phyloP scores from a whole-genome alignment of 2,888 invertebrate species.

The Lithosia quadra region DNA sequence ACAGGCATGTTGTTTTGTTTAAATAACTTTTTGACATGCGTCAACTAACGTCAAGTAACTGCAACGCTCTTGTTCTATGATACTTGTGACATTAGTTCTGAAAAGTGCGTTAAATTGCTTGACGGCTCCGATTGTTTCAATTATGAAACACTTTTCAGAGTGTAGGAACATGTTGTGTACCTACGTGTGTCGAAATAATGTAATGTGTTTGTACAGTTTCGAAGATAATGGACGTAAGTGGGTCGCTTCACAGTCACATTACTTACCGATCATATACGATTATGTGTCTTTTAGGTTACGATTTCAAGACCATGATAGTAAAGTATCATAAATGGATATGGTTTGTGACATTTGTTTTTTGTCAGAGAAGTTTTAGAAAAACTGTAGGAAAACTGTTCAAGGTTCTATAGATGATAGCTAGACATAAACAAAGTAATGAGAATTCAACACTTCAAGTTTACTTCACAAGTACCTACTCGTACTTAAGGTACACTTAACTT shows the following conservation, averaged over 20 bases:
- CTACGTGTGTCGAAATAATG: neutral
- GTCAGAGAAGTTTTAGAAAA: neutral
- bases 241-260: conserved; percentile 13
- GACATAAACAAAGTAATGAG: too few relatives aligned
- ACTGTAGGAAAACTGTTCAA: too few relatives aligned
- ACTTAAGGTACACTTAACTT: too few relatives aligned
- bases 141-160: conserved; percentile 3
- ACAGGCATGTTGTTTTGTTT: conserved; percentile 23
- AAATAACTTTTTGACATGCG: conserved; percentile 26
- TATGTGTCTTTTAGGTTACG: too few relatives aligned
- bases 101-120: conserved; percentile 14
- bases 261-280: neutral
- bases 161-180: conserved; percentile 13
- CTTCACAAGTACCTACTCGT: conserved; percentile 33
- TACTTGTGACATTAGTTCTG: conserved; percentile 15
- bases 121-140: neutral
- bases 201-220: conserved; percentile 24
- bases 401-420: too few relatives aligned
- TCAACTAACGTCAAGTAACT: conserved; percentile 15
- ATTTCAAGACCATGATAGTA: neutral
- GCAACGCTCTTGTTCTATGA: conserved; percentile 25
- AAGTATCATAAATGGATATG: neutral
- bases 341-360: too few relatives aligned
- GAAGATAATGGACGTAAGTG: conserved; percentile 17
- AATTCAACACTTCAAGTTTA: neutral